These are phyloP conservation scores for Periophthalmus magnuspinnatus DNA, from an alignment of 2,797 vertebrate species.

Conservation along the genomic window DNA sequence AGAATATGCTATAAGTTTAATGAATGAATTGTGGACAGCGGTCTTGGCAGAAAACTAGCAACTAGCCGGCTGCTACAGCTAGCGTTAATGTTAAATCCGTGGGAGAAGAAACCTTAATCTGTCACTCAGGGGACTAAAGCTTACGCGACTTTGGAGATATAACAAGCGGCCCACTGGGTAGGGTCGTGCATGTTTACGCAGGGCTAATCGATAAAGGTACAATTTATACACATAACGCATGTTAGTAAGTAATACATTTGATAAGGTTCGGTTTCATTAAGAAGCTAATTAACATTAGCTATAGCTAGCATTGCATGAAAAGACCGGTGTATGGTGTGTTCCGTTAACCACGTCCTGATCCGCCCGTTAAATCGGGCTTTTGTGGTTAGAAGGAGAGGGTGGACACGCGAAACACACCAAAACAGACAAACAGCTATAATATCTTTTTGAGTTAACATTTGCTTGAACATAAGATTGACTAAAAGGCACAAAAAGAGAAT, in stretches of 20 bases:
- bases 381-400: not conserved
- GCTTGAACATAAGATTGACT: not conserved
- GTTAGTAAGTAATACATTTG: not conserved
- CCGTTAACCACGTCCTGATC: conserved; percentile 64
- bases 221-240: not conserved
- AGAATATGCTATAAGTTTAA: not conserved
- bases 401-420: not conserved
- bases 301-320: conserved; percentile 63
- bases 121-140: conserved; percentile 54
- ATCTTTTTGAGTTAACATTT: fast-evolving
- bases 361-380: conserved; percentile 45
- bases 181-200: not conserved
- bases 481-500: conserved; percentile 33
- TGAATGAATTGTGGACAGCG: not conserved
- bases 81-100: conserved; percentile 67
- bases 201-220: not conserved
- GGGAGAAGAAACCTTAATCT: conserved; percentile 65
- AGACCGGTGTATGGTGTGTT: conserved; percentile 69
- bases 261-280: conserved; percentile 34
- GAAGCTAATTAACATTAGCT: conserved; percentile 62
- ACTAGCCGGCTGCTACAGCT: conserved; percentile 43
- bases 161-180: conserved; percentile 17
- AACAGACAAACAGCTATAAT: not conserved
- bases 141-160: conserved; percentile 32
- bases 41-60: conserved; percentile 26